phyloP scores from a whole-genome alignment of 2,797 vertebrate genomes.

The Myripristis murdjan region DNA sequence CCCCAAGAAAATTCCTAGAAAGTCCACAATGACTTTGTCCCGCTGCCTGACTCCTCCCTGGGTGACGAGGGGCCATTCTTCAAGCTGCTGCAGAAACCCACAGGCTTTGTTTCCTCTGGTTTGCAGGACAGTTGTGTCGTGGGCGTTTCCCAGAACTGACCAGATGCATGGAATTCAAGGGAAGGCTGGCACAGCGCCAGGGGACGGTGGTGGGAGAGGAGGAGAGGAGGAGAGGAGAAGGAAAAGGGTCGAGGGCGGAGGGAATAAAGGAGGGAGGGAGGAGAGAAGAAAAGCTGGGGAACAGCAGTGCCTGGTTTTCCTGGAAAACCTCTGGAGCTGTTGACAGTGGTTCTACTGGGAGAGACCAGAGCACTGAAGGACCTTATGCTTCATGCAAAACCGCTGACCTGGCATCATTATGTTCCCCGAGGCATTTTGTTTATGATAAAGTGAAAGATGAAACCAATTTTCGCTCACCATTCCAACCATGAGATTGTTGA shows the following conservation, averaged over 20 bases:
- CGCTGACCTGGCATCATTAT: constrained; percentile 43
- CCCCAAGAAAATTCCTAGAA: constrained; percentile 60
- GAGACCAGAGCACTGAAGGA: constrained; percentile 43
- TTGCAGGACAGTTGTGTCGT: constrained; percentile 49
- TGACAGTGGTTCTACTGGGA: constrained; percentile 50
- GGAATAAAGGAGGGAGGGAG: constrained; percentile 2
- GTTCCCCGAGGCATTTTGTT: constrained; percentile 20
- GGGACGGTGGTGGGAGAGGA: constrained; percentile 22
- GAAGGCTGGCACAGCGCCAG: constrained; percentile 52
- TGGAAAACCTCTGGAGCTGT: constrained; percentile 57
- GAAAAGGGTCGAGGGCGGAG: constrained; percentile 14
- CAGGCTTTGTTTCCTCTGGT: constrained; percentile 67
- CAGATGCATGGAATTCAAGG: constrained; percentile 72
- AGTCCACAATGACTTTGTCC: constrained; percentile 36
- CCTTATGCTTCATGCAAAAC: constrained; percentile 50
- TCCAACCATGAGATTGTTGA: constrained; percentile 25
- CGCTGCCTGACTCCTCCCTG: constrained; percentile 13
- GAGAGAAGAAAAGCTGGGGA: constrained; percentile 21
- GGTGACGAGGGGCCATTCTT: constrained; percentile 40
- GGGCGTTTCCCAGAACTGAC: constrained; percentile 79
- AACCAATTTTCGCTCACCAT: background rate
- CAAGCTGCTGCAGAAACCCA: constrained; percentile 50
- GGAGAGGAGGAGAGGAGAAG: constrained; percentile 22
- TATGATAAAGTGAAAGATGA: constrained; percentile 49
- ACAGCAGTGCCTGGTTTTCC: constrained; percentile 49